Evolutionary conservation across 2,888 invertebrate species (phyloP).

Genomic region (Torymus auratus): DNA sequence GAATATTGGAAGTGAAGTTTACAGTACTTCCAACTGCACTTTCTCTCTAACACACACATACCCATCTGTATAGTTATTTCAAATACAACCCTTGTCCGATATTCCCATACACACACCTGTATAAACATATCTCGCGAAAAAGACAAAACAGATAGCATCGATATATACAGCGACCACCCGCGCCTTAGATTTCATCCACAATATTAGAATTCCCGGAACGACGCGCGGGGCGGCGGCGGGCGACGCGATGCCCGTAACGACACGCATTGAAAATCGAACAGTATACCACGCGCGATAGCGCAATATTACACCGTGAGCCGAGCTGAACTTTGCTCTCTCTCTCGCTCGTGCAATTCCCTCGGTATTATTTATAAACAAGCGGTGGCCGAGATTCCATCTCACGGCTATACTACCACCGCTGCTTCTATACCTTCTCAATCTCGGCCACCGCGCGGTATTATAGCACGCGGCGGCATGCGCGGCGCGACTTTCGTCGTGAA

Average conservation of each 20-base stretch:
- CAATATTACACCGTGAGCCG: neutral
- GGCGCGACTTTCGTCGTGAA: slow-evolving; percentile 49
- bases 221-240: no score
- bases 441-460: neutral
- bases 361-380: slow-evolving; percentile 23
- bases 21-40: no score
- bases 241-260: neutral
- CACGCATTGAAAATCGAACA: slow-evolving; percentile 6
- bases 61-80: no score
- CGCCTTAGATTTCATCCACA: no score
- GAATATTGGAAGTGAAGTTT: no score
- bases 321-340: no score
- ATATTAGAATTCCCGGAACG: neutral
- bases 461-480: slow-evolving; percentile 22
- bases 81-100: no score
- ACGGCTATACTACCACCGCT: neutral
- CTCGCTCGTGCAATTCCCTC: neutral
- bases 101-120: no score
- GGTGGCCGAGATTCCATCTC: slow-evolving; percentile 19
- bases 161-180: no score
- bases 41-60: no score
- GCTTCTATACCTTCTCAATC: neutral
- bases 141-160: no score
- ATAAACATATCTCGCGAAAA: no score
- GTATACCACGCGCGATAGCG: neutral